Evolutionary conservation across 2,888 invertebrate species (phyloP).

Genomic region (Pheosia tremula): DNA sequence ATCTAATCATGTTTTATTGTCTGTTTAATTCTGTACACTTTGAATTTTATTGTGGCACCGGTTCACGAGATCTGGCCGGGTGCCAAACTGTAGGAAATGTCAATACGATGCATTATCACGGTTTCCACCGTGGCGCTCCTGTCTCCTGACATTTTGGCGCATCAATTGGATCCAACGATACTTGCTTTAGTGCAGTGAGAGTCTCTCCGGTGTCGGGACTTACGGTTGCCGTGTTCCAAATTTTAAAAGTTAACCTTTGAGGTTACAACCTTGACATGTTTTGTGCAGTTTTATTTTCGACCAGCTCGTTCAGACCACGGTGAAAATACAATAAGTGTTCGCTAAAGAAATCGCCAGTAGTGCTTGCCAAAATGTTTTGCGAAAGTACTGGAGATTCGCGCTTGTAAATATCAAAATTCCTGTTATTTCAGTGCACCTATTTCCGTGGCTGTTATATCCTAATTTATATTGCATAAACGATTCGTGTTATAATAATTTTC

Average conservation of each 20-base stretch:
- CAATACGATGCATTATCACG: conserved; percentile 79
- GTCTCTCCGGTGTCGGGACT: background rate
- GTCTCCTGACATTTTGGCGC: conserved; percentile 38
- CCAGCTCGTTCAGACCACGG: conserved; percentile 33
- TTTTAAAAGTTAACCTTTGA: conserved; percentile 41
- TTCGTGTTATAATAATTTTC: background rate
- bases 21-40: conserved; percentile 67
- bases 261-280: conserved; percentile 61
- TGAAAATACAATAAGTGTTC: conserved; percentile 53
- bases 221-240: conserved; percentile 18
- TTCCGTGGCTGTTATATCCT: conserved; percentile 23
- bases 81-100: conserved; percentile 77
- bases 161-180: background rate
- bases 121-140: conserved; percentile 51
- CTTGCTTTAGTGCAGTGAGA: background rate
- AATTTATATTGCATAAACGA: conserved; percentile 17
- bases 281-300: conserved; percentile 59
- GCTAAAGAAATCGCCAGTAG: conserved; percentile 42
- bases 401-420: conserved; percentile 51
- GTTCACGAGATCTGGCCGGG: conserved; percentile 63
- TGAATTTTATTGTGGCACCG: conserved; percentile 71
- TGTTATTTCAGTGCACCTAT: conserved; percentile 44
- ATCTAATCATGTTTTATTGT: conserved; percentile 57
- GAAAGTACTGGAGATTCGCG: conserved; percentile 49
- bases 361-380: conserved; percentile 60